Evolutionary conservation across 1,140 invertebrate species (phyloP).

Genomic region (Cyclargus thomasi): DNA sequence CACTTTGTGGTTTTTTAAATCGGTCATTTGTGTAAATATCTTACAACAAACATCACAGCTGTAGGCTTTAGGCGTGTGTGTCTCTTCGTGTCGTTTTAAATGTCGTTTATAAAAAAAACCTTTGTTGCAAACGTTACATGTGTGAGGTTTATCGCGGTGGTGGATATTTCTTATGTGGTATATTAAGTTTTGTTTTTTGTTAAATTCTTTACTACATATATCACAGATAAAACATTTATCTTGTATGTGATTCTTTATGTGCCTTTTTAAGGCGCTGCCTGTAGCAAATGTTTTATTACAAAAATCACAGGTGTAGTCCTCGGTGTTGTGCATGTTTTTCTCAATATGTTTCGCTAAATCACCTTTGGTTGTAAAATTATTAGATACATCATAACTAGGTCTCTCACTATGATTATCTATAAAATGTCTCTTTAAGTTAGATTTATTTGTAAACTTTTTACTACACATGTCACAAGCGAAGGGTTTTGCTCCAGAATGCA

Average conservation of each 20-base stretch:
- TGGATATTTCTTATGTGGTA: no score
- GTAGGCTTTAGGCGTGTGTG: background rate
- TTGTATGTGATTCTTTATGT: conserved; percentile 1
- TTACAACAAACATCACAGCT: conserved; percentile 13
- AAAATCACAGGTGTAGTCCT: background rate
- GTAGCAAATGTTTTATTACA: background rate
- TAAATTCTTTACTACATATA: conserved; percentile 12
- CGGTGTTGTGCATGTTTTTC: background rate
- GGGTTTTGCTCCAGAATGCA: background rate
- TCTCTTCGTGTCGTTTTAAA: no score
- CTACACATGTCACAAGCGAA: background rate
- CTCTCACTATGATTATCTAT: no score
- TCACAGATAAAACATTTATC: background rate
- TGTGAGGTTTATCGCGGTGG: no score
- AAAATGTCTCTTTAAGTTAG: background rate
- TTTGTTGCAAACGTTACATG: no score
- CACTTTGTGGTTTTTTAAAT: background rate
- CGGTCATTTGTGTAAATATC: background rate
- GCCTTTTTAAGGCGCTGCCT: background rate
- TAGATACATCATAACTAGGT: no score
- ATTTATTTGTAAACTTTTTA: background rate
- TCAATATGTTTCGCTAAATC: no score
- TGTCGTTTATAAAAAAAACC: no score
- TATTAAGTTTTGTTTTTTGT: no score
- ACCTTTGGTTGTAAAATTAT: no score